Conservation (phyloP, 2,113 vertebrate species). For the Centropristis striata region DNA sequence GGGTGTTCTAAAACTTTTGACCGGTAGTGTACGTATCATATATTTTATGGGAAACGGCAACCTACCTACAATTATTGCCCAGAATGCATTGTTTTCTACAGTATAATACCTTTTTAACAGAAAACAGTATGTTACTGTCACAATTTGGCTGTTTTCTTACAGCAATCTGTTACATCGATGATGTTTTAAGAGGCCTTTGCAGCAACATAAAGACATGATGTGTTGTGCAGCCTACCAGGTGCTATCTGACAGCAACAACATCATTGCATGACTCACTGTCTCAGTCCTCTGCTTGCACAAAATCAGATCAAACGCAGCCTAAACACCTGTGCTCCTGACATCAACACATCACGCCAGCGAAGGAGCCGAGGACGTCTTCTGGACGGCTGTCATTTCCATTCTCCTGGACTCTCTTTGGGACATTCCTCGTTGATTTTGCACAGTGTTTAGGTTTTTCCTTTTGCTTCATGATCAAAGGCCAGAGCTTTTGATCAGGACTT, state of each 20-base stretch:
- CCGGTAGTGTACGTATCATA: no score
- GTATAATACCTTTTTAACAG: no score
- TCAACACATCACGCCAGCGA: slow-evolving; percentile 47
- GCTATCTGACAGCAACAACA: slow-evolving; percentile 36
- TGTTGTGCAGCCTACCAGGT: slow-evolving; percentile 21
- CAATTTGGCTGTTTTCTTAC: no score
- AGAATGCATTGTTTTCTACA: no score
- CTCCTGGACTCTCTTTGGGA: slow-evolving; percentile 64
- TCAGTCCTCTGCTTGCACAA: slow-evolving; percentile 11
- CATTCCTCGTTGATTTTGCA: slow-evolving; percentile 85
- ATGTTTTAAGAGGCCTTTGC: slow-evolving; percentile 13
- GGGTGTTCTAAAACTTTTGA: no score
- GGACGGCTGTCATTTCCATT: slow-evolving; percentile 67
- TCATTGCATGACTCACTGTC: slow-evolving; percentile 49
- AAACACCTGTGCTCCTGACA: slow-evolving; percentile 66
- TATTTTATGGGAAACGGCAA: no score
- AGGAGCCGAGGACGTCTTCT: slow-evolving; percentile 51
- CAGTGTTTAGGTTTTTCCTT: slow-evolving; percentile 78
- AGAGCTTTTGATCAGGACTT: slow-evolving; percentile 85
- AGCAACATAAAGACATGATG: background rate
- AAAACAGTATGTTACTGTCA: no score
- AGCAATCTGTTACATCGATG: no score
- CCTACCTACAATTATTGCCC: no score
- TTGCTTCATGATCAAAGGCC: slow-evolving; percentile 84
- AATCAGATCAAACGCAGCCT: slow-evolving; percentile 55